Conservation (phyloP, 1,140 invertebrate genomes). For the Nymphalis io region DNA sequence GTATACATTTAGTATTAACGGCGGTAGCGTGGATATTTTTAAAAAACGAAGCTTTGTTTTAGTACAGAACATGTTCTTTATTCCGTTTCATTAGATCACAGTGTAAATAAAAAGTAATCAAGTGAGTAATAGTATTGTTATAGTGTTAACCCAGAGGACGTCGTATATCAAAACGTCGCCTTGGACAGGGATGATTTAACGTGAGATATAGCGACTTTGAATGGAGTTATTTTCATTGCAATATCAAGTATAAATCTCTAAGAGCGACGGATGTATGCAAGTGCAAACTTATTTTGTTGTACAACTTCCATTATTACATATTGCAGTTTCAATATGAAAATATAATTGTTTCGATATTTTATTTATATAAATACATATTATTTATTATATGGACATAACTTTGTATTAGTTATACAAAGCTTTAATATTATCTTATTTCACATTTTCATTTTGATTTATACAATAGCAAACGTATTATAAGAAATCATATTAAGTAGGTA, state of each 20-base stretch:
- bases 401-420: too few relatives aligned
- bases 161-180: constrained; percentile 24
- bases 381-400: too few relatives aligned
- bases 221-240: constrained; percentile 36
- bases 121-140: constrained; percentile 12
- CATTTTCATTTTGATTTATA: too few relatives aligned
- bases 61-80: neutral
- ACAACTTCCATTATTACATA: neutral
- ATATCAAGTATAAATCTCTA: constrained; percentile 40
- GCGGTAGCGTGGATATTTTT: too few relatives aligned
- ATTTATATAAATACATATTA: too few relatives aligned
- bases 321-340: neutral
- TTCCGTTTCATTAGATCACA: neutral
- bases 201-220: constrained; percentile 47
- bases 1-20: too few relatives aligned
- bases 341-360: too few relatives aligned
- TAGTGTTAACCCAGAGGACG: constrained; percentile 15
- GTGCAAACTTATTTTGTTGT: neutral
- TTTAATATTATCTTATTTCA: too few relatives aligned
- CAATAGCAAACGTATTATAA: neutral
- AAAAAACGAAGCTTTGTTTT: too few relatives aligned
- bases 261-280: constrained; percentile 12
- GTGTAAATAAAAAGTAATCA: constrained; percentile 4
- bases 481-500: neutral
- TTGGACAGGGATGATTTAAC: constrained; percentile 41